Conservation (phyloP, 2,113 vertebrate genomes). For the Gila orcuttii region DNA sequence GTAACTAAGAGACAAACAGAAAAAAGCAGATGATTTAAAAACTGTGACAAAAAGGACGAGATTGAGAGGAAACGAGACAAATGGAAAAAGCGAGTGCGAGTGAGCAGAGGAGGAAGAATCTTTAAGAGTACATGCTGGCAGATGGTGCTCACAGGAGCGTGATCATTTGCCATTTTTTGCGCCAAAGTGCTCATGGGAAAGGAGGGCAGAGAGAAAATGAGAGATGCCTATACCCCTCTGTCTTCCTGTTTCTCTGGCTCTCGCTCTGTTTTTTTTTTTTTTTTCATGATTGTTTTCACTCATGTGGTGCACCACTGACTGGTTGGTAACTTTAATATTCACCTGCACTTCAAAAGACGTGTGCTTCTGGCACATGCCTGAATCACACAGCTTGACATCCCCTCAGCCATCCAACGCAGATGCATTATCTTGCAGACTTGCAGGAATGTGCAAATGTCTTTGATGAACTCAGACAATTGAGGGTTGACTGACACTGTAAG, state of each 20-base stretch:
- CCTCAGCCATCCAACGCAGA: conserved; percentile 16
- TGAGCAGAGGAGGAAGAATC: conserved; percentile 61
- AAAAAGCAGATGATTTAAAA: conserved; percentile 51
- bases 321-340: conserved; percentile 53
- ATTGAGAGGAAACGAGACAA: conserved; percentile 54
- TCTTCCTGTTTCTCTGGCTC: neutral
- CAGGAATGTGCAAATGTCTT: neutral
- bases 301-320: conserved; percentile 44
- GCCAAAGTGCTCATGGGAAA: conserved; percentile 68
- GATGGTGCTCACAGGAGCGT: conserved; percentile 78
- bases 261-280: neutral
- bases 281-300: conserved; percentile 22
- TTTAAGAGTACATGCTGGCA: conserved; percentile 72
- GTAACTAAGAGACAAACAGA: conserved; percentile 45
- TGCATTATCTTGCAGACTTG: conserved; percentile 2
- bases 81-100: conserved; percentile 58
- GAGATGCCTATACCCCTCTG: conserved; percentile 4
- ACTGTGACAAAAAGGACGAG: conserved; percentile 50
- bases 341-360: conserved; percentile 45
- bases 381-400: conserved; percentile 64
- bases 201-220: conserved; percentile 8
- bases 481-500: neutral
- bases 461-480: neutral
- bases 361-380: conserved; percentile 46
- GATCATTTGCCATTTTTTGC: conserved; percentile 73